These are phyloP conservation scores for Odocoileus hemionus DNA, from an alignment of 2,113 vertebrate species.

Conservation along the genomic window DNA sequence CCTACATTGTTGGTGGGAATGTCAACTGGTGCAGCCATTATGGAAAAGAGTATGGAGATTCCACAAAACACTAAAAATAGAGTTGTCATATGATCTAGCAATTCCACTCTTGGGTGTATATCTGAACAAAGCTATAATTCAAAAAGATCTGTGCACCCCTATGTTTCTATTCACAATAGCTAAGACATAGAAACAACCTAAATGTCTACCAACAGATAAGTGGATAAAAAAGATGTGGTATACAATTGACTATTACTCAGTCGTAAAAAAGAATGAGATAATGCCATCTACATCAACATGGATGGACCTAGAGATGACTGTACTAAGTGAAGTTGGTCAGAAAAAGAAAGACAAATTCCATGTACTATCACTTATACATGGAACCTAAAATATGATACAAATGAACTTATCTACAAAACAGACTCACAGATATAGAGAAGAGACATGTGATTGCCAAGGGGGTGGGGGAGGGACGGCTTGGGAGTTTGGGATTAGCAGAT, in stretches of 20 bases:
- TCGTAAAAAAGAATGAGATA: not conserved
- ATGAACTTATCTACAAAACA: not conserved
- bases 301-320: not conserved
- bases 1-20: not conserved
- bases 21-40: not conserved
- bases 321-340: not conserved
- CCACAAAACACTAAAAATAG: not conserved
- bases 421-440: not conserved
- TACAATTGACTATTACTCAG: not conserved
- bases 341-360: not conserved
- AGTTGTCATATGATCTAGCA: not conserved
- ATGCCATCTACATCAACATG: not conserved
- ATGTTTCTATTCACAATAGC: not conserved
- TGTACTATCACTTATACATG: not conserved
- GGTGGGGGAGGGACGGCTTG: not conserved
- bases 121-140: not conserved
- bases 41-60: not conserved
- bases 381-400: not conserved
- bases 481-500: not conserved
- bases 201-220: not conserved
- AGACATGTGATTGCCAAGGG: not conserved
- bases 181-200: not conserved
- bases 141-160: not conserved
- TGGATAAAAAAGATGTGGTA: not conserved
- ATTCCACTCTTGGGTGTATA: not conserved